Evolutionary conservation across 2,888 invertebrate species (phyloP), one percentile per base, ranked within the genome.

Genomic region (Scelioninae gen. 1): DNA sequence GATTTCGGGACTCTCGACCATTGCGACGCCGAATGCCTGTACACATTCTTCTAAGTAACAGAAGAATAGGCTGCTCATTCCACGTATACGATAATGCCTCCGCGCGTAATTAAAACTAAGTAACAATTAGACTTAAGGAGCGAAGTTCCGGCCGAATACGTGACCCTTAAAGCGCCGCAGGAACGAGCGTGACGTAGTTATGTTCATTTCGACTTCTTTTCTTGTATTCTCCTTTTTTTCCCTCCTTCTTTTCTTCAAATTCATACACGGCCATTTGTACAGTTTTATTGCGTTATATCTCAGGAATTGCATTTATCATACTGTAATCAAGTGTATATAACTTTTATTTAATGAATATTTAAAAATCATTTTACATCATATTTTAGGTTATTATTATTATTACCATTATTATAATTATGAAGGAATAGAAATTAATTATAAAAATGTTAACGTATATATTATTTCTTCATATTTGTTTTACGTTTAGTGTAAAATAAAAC

Each of bases 81-180:
- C 68, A 63, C 66, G 77, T 80, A 66, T 68, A 76, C 55, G 68
- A 83, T 85, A 88, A 86, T 85, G 86, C 83, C 71, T 72, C 81
- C 72, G 78, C 78, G 83, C 83, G 86, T 87, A 88, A 89, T 89
- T 89, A 88, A 88, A 89, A 88, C 88, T 87, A 86, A 88, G 87
- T 88, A 88, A 89, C 86, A 89, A 89, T 89, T 87, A 88, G 84
- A 86, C 86, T 75, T 86, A 82, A 85, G 84, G 78, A 84, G 85
- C 82, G 79, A 85, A 86, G 81, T 88, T 85, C 86, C 86, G 78
- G 77, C 69, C 74, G 85, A 87, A 88, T 85, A 87, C 87, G 88
- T 88, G 86, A 88, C 88, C 85, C 84, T 85, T 83, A 84, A 88
- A 85, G 76, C 79, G 84, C 72, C 85, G 76, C 85, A 65, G 79